Conservation (phyloP, 2,797 vertebrate species). For the Austrolebias charrua region DNA sequence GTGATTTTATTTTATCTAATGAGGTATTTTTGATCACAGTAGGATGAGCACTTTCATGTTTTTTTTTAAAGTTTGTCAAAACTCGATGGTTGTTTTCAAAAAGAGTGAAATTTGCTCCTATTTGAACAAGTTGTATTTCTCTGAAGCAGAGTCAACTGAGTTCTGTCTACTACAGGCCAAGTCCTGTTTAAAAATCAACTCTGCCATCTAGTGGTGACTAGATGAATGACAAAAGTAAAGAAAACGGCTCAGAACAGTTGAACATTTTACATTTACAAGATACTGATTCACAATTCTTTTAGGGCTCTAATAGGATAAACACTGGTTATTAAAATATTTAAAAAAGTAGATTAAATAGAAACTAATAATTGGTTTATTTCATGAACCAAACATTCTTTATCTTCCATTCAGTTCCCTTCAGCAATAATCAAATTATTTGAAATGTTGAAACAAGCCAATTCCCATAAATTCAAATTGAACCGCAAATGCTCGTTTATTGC, state of each 20-base stretch:
- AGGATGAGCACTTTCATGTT: constrained; percentile 18
- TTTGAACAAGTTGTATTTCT: constrained; percentile 37
- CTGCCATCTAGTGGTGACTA: constrained; percentile 79
- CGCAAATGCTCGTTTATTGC: constrained; percentile 65
- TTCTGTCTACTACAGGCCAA: too few species aligned
- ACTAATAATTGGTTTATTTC: too few species aligned
- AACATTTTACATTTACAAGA: too few species aligned
- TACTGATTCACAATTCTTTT: too few species aligned
- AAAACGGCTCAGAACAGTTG: background rate
- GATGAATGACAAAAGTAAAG: background rate
- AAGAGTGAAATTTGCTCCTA: constrained; percentile 42
- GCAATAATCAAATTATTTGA: constrained; percentile 23
- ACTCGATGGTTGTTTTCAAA: constrained; percentile 34
- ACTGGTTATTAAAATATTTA: too few species aligned
- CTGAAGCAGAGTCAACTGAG: constrained; percentile 36
- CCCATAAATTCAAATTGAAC: constrained; percentile 48
- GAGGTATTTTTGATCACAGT: constrained; percentile 38
- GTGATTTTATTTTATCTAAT: constrained; percentile 47
- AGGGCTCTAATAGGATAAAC: too few species aligned
- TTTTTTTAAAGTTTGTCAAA: constrained; percentile 17
- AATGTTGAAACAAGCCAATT: constrained; percentile 61
- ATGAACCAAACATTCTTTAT: background rate
- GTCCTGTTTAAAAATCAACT: constrained; percentile 71
- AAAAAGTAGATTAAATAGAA: too few species aligned
- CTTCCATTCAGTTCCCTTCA: constrained; percentile 16